Evolutionary conservation across 2,113 vertebrate species (phyloP).

Genomic region (Scatophagus argus): DNA sequence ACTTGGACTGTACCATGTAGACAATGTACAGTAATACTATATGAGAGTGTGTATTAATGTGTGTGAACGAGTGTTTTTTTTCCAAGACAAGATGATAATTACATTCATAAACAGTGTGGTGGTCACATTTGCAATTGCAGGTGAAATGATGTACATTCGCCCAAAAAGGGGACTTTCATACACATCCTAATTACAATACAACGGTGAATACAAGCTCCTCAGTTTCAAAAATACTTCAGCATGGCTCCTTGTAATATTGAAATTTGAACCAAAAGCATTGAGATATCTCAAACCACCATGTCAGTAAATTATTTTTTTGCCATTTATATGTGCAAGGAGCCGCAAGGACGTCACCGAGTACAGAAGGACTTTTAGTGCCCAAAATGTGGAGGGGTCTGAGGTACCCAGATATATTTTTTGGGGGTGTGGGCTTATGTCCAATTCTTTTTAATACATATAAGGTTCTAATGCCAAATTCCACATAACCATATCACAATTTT

Average conservation of each 20-base stretch:
- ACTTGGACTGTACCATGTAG: constrained; percentile 26
- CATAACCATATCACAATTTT: no score
- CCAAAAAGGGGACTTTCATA: background rate
- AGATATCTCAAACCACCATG: background rate
- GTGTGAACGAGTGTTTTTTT: background rate
- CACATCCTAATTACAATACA: background rate
- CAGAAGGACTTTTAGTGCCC: no score
- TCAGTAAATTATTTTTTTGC: no score
- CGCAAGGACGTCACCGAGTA: no score
- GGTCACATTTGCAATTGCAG: background rate
- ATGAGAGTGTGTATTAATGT: background rate
- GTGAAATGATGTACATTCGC: background rate
- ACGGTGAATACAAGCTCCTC: background rate
- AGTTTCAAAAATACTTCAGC: background rate
- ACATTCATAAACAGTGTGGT: background rate
- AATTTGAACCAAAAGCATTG: background rate
- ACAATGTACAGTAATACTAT: constrained; percentile 1
- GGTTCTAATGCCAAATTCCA: no score
- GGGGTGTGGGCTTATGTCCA: no score
- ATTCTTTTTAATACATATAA: no score
- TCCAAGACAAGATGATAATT: background rate
- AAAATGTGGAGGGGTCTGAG: no score
- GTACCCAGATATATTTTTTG: no score
- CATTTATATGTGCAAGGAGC: background rate
- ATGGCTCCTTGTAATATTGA: background rate